Conservation (phyloP, 2,113 vertebrate species). For the Chloropsis cyanopogon region DNA sequence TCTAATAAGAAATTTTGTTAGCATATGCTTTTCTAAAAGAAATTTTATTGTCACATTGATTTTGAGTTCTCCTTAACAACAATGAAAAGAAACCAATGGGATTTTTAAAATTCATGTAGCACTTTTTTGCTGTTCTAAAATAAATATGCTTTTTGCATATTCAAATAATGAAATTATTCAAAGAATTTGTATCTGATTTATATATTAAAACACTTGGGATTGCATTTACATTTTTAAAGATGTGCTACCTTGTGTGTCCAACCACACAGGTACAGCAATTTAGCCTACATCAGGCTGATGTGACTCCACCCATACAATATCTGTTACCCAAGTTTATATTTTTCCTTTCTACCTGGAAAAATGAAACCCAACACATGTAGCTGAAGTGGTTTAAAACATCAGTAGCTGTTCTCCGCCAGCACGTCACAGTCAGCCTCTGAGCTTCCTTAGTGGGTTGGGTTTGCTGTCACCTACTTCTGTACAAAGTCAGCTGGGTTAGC, state of each 20-base stretch:
- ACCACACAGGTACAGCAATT: background rate
- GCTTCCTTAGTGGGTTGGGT: background rate
- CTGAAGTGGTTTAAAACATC: background rate
- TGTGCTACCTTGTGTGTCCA: background rate
- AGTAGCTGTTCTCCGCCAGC: background rate
- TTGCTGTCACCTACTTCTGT: background rate
- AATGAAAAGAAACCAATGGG: background rate
- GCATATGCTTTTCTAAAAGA: background rate
- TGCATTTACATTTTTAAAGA: background rate
- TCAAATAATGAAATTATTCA: background rate
- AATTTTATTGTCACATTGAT: background rate
- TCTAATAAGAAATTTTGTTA: background rate
- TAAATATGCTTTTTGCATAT: background rate
- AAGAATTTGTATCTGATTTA: background rate
- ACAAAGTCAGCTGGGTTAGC: background rate
- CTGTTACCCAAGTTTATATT: background rate
- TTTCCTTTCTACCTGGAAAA: background rate
- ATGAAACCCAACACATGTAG: background rate
- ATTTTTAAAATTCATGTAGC: background rate
- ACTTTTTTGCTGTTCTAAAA: background rate
- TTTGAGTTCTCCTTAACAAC: background rate
- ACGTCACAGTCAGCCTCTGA: background rate
- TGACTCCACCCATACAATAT: background rate
- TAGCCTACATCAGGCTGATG: background rate
- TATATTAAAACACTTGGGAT: background rate